Evolutionary conservation across 1,140 invertebrate genomes (phyloP).

Genomic region (Olivierus martensii): DNA sequence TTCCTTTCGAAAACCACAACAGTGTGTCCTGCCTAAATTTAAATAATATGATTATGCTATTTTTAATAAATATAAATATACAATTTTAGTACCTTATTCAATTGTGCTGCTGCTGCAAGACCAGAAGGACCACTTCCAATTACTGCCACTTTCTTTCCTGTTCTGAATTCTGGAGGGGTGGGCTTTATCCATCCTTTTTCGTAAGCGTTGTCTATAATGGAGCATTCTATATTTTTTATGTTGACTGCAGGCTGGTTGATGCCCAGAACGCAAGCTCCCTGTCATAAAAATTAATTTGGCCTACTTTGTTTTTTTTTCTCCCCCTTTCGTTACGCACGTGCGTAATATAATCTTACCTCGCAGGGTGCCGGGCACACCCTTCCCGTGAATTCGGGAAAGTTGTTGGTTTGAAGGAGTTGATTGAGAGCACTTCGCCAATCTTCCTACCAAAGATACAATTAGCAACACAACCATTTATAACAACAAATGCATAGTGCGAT

Average conservation of each 20-base stretch:
- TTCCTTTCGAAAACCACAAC: constrained; percentile 96
- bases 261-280: constrained; percentile 88
- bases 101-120: constrained; percentile 88
- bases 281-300: not conserved
- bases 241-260: constrained; percentile 93
- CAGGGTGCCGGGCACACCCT: constrained; percentile 97
- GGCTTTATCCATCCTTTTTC: constrained; percentile 90
- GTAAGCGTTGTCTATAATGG: constrained; percentile 97
- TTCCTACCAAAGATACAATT: constrained; percentile 32
- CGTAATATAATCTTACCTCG: constrained; percentile 44
- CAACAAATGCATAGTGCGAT: too few relatives aligned
- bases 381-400: constrained; percentile 98
- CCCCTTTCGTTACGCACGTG: too few relatives aligned
- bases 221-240: constrained; percentile 98
- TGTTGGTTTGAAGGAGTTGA: constrained; percentile 93
- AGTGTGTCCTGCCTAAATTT: constrained; percentile 55
- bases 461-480: too few relatives aligned
- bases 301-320: too few relatives aligned
- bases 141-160: constrained; percentile 77
- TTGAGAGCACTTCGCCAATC: constrained; percentile 95
- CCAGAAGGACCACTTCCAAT: constrained; percentile 92
- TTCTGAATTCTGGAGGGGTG: constrained; percentile 52
- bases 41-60: not conserved
- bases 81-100: constrained; percentile 86
- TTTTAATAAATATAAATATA: not conserved